Evolutionary conservation across 2,113 vertebrate genomes (phyloP), one percentile per base, ranked within the genome.

Genomic region (Montifringilla adamsi): DNA sequence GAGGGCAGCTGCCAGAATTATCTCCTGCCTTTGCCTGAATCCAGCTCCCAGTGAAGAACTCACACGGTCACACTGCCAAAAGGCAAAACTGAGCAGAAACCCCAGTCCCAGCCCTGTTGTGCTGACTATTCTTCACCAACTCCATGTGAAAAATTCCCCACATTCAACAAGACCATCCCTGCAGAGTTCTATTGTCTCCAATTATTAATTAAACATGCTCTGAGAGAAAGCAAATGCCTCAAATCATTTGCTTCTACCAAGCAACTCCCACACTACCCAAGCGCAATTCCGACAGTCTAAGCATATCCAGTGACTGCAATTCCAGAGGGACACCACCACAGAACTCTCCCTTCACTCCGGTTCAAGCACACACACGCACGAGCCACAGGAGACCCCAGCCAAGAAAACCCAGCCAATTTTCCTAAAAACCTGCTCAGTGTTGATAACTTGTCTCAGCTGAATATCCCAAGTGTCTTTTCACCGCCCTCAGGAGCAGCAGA

Each of bases 191-290:
- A 90, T 93, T 97, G 94, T 97, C 94, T 95, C 87, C 20, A 80
- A 24, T 91, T 94, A 96, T 94, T 96, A 95, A 95, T 96, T 95
- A 94, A 94, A 89, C 85, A 94, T 90, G 93, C 80, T 94, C 88
- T 58, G 88, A 79, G 90, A 96, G 94, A 93, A 95, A 96, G 93
- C 84, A 93, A 95, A 90, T 93, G 76, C 90, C 88, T 87, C 60
- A 90, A 95, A 95, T 90, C 68, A 78, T 93, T 96, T 94, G 83
- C 79, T 83, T 93, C 76, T 75, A 33, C 73, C 49, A 27, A 96
- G 83, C 56, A 96, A 92, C 88, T 92, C 88, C 88, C 90, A 43
- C 27, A 62, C 75, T 73, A 66, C n/a, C 67, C 79, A 7, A 68
- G 52, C 62, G 64, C 85, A 92, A 56, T 53, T 63, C 86, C 70